Evolutionary conservation across 2,888 invertebrate genomes (phyloP), one percentile per base, ranked within the genome.

Genomic region (Eucera pruinosa): DNA sequence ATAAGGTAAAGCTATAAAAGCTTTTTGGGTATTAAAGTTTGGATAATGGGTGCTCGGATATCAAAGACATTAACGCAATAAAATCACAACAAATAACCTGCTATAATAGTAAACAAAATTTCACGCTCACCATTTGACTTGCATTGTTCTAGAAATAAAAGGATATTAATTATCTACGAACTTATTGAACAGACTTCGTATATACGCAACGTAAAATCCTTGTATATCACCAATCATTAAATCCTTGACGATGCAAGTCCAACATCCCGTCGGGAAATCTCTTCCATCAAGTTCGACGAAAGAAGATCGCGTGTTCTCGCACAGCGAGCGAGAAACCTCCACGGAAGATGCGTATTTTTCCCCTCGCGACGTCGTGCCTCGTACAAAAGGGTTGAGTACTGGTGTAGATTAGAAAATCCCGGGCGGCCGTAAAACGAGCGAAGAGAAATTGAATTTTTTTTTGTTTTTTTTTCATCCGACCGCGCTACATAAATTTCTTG

Each of bases 181-280:
- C 5, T 58, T 43, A 58, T 58, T 57, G n/a, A n/a, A 58, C n/a
- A 13, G 9, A 58, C 11, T 13, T 27, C 6, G 18, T 11, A 7
- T n/a, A n/a, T 25, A 27, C 9, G 5, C 1, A 3, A 2, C 13
- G 2, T 13, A 18, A 20, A 18, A 13, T 43, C 25, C 9, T 9
- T 6, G 20, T 23, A 9, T 15, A 18, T 39, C 52, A 13, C 1
- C 47, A 18, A 41, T 47, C 23, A 1, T 2, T 54, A 20, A 72
- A 73, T 66, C 57, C 43, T 33, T 43, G 67, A 55, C 61, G 43
- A 66, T 61, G 61, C 61, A 61, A 76, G 50, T 74, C 60, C 58
- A 18, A 45, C 36, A 36, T 50, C 2, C 27, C 30, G 11, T 13
- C n/a, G 13, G 30, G 7, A 41, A n/a, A 20, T 27, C 18, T 2